Conservation (phyloP, 2,888 invertebrate species). For the Mechanitis mazaeus region DNA sequence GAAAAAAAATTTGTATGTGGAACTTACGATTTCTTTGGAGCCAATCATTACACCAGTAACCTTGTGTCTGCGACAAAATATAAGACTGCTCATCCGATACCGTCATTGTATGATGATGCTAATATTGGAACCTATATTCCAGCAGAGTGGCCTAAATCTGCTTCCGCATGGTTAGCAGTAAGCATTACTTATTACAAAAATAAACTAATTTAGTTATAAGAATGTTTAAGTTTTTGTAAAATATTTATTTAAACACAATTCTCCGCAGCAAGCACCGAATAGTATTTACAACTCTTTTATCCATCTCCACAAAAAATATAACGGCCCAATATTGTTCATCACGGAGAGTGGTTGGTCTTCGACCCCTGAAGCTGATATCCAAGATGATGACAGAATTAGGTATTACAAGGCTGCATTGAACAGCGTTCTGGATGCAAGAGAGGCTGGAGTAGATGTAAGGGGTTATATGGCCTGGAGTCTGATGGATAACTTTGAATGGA, state of each 20-base stretch:
- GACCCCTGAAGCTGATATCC: constrained; percentile 35
- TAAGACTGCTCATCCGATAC: constrained; percentile 31
- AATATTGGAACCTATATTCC: constrained; percentile 33
- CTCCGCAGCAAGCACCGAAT: constrained; percentile 68
- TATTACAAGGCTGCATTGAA: constrained; percentile 63
- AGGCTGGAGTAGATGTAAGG: constrained; percentile 32
- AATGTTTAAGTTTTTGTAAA: too few species aligned
- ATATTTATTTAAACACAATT: neutral
- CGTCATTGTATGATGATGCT: constrained; percentile 42
- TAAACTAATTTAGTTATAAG: neutral
- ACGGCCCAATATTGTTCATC: constrained; percentile 72
- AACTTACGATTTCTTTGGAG: constrained; percentile 61
- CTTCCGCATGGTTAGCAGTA: constrained; percentile 47
- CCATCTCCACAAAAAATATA: constrained; percentile 65
- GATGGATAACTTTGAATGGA: constrained; percentile 44
- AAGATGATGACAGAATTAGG: constrained; percentile 62
- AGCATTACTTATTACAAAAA: constrained; percentile 17
- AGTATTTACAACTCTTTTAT: constrained; percentile 74
- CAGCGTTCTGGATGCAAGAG: constrained; percentile 56
- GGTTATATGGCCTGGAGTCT: constrained; percentile 31
- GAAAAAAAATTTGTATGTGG: constrained; percentile 47
- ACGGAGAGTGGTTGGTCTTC: constrained; percentile 79
- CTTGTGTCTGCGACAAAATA: constrained; percentile 41
- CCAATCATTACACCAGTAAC: constrained; percentile 81
- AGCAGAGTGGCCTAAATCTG: constrained; percentile 44